Base-by-base conservation (phyloP, 1,140 invertebrate genomes). In the Maconellicoccus hirsutus region DNA sequence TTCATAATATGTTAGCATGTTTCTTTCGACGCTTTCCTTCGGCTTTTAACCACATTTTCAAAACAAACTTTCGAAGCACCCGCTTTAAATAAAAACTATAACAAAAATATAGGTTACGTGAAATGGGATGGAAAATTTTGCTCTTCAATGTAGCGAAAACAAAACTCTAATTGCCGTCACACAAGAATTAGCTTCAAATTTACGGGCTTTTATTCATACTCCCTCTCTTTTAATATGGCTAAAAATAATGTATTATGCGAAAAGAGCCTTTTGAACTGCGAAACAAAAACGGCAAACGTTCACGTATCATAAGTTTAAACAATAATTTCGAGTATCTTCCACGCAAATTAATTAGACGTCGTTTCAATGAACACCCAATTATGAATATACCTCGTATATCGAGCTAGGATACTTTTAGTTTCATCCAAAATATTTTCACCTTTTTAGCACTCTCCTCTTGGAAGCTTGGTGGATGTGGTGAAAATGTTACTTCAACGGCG, bases 111-210 rank as follows among this genome's bases (percentile, higher is more conserved):
- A 52, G 42, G 42, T 52, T 52, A 52, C 16, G 42, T 52, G 42
- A 52, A 52, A 52, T 52, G 42, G 42, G 42, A 16, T 52, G 42
- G 42, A 52, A 52, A 52, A 52, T 52, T 52, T 52, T 19, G 42
- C 16, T 52, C 42, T 52, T 52, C 42, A 52, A 52, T 52, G 42
- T 52, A 52, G 42, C 42, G 42, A 52, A 52, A 8, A 52, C 42
- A 52, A 52, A 52, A 52, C 42, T 52, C 42, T 52, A 52, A 52
- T 52, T 52, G 42, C 42, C 42, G 42, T 52, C 42, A 52, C 42
- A 52, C 42, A 52, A 52, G 42, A 52, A 52, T 52, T 52, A 52
- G 42, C 42, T 52, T 52, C 42, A 52, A 52, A 52, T 52, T 52
- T 52, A 52, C 42, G 42, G 42, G 12, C 42, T 52, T 19, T 52